These are phyloP conservation scores for Teleogryllus oceanicus DNA, from an alignment of 2,888 invertebrate species.

Conservation along the genomic window DNA sequence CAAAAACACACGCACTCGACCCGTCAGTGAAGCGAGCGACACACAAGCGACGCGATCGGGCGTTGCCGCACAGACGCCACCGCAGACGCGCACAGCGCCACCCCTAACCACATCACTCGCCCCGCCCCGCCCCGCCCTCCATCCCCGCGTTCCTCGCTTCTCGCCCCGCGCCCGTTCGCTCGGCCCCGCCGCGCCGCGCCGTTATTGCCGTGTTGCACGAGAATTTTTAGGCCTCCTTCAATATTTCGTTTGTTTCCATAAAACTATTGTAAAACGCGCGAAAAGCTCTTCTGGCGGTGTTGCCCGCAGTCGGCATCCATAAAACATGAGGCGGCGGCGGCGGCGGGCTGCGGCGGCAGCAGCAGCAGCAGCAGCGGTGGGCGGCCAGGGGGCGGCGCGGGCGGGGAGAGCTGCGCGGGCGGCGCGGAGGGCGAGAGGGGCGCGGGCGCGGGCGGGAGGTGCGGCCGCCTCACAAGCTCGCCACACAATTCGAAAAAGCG, in stretches of 20 bases:
- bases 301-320: conserved; percentile 22
- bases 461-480: conserved; percentile 3
- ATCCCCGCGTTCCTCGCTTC: no score
- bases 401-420: background rate
- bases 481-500: conserved; percentile 34
- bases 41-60: no score
- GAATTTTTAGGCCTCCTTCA: conserved; percentile 11
- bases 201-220: conserved; percentile 3
- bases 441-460: background rate
- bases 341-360: background rate
- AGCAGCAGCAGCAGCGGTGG: background rate
- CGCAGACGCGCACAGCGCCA: no score
- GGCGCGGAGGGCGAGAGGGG: background rate
- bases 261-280: conserved; percentile 18
- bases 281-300: conserved; percentile 18
- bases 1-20: no score
- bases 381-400: background rate
- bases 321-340: conserved; percentile 22
- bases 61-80: no score
- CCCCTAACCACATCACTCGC: no score
- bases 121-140: no score
- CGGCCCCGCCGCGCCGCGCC: background rate
- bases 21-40: no score
- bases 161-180: background rate
- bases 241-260: conserved; percentile 18